Base-by-base conservation (phyloP, 2,888 invertebrate genomes). In the Eudasyphora cyanicolor region DNA sequence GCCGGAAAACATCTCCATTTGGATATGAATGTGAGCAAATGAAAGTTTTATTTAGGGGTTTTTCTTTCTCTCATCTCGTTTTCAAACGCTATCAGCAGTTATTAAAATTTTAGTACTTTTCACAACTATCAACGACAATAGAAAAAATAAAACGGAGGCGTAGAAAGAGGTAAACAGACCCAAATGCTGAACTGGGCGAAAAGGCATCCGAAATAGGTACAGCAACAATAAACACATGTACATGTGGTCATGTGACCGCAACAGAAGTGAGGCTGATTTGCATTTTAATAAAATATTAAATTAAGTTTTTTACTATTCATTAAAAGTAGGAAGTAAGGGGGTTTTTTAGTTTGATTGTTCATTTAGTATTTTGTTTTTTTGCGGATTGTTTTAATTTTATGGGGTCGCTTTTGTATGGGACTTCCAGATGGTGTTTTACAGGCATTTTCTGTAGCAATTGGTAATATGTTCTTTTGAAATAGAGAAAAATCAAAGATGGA, bases 31-130 rank as follows among this genome's bases (percentile, higher is more conserved):
- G 19, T 29, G 64, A 64, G 35, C 14, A 35, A 64, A 64, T 38
- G 38, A 17, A 64, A 29, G 60, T 60, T 29, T 27, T 57, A n/a
- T 14, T 29, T 45, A 29, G 2, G 35, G 35, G 35, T 64, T 38
- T 21, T 19, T 8, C 32, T 2, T 17, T 17, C 64, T 38, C 64
- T 64, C 38, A 12, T 27, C 60, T 27, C 14, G 29, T 24, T 51
- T 24, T 67, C 76, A 73, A 83, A 67, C 74, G 69, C 77, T 80
- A 80, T 80, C 70, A 74, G 74, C 54, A 76, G 76, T 77, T 80
- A 80, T 74, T 75, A 77, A 83, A 77, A 51, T 60, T 73, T 74
- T 76, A 60, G 69, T 79, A 64, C n/a, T 21, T 51, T 51, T 51
- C 51, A 6, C 19, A 51, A 51, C 10, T 24, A 51, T 51, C 19